Base-by-base conservation (phyloP, 2,113 vertebrate species). In the Paralichthys olivaceus region DNA sequence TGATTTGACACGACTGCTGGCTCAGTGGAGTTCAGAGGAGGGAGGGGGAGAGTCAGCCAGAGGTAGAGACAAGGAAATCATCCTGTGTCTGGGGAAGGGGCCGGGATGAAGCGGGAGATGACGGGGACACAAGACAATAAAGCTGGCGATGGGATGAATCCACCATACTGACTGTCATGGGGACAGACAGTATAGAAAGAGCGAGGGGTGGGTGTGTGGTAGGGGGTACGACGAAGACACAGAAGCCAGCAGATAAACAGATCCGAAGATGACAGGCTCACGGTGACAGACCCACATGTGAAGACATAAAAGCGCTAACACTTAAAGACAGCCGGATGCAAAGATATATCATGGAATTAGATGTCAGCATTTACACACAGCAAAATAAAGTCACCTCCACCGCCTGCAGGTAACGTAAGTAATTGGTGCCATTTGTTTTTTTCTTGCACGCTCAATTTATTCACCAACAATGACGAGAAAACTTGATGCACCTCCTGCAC, bases 1-100 rank as follows among this genome's bases (percentile, higher is more conserved):
- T 75, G 90, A 90, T 93, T 87, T 92, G 89, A 91, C 90, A 90
- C 83, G 75, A 84, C 77, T 75, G 83, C 53, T 23, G 67, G 85
- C 88, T 86, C 70, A 51, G 64, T 69, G 77, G 81, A 80, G 74
- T 77, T 83, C 13, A 43, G 58, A 40, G 34, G 34, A 5, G 13
- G 58, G 43, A 23, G 11, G 8, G 22, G 64, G 58, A 0, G 49
- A 82, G 76, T 61, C 82, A 83, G 70, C 28, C 34, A 49, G 67
- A 86, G 66, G 69, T 64, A 54, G 74, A 81, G 63, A 65, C 59
- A 54, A 72, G 70, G 81, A 59, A 82, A 75, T 72, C 72, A 73
- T 64, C 70, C 45, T 32, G 83, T 3, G 62, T 86, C 79, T 77
- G 29, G 77, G 72, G 85, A 83, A 75, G 45, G 59, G 66, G 11